Evolutionary conservation across 2,113 vertebrate genomes (phyloP).

Genomic region (Antechinus flavipes): DNA sequence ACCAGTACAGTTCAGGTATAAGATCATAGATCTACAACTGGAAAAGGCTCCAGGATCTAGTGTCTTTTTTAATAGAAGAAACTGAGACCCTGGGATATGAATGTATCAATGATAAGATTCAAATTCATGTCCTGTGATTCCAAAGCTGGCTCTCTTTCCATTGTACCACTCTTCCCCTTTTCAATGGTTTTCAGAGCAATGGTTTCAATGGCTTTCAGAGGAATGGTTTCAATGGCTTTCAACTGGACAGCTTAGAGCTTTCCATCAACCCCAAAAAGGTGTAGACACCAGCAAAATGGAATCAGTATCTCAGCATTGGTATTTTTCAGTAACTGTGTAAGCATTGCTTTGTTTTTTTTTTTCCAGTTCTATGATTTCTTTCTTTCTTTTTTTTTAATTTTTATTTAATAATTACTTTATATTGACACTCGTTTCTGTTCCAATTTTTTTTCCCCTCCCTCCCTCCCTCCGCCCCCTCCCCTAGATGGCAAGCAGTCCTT

Average conservation of each 20-base stretch:
- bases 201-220: conserved; percentile 16
- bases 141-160: neutral
- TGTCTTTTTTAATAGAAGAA: neutral
- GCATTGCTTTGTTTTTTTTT: neutral
- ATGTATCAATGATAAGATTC: neutral
- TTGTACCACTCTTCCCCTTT: neutral
- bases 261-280: neutral
- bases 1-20: neutral
- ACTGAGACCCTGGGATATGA: neutral
- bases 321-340: neutral
- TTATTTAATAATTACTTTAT: no score
- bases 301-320: neutral
- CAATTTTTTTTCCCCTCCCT: no score
- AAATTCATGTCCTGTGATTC: neutral
- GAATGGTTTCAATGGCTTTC: conserved; percentile 20
- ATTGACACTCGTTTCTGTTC: no score
- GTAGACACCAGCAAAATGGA: neutral
- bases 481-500: no score
- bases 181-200: neutral
- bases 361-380: no score
- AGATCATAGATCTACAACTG: neutral
- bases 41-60: neutral
- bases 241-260: neutral
- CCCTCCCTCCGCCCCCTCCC: no score
- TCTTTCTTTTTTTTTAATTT: no score